Evolutionary conservation across 2,888 invertebrate genomes (phyloP).

Genomic region (Esperia sulphurella): DNA sequence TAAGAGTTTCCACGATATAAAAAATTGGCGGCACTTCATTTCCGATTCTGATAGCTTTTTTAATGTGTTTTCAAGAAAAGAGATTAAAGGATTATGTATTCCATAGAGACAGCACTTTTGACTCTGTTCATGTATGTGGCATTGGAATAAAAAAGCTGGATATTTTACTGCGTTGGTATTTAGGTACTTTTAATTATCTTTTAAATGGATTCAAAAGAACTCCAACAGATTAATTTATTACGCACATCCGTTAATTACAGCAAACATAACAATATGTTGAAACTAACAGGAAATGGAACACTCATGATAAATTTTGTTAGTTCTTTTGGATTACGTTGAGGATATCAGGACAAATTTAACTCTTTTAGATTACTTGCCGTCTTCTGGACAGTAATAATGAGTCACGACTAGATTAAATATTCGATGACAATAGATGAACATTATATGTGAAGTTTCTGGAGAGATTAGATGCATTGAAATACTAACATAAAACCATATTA

Average conservation of each 20-base stretch:
- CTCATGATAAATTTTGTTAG: constrained; percentile 81
- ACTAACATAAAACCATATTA: constrained; percentile 80
- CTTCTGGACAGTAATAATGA: constrained; percentile 87
- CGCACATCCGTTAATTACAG: constrained; percentile 83
- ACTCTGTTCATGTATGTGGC: constrained; percentile 89
- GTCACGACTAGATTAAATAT: constrained; percentile 88
- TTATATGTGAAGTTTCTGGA: constrained; percentile 75
- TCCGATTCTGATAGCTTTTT: constrained; percentile 89
- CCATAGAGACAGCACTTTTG: constrained; percentile 76
- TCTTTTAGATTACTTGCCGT: constrained; percentile 80
- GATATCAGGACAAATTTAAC: constrained; percentile 73
- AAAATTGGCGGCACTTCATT: constrained; percentile 96
- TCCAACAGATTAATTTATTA: constrained; percentile 92
- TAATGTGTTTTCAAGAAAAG: constrained; percentile 82
- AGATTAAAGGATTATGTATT: constrained; percentile 80
- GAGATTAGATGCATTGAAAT: constrained; percentile 53
- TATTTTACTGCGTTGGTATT: constrained; percentile 82
- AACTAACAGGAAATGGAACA: constrained; percentile 64
- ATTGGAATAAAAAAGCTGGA: constrained; percentile 81
- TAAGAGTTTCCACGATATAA: no score
- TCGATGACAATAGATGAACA: constrained; percentile 83
- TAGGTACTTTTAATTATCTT: constrained; percentile 3
- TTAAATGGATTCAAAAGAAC: constrained; percentile 72
- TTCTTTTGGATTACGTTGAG: constrained; percentile 82
- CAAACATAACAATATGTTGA: constrained; percentile 77